Base-by-base conservation (phyloP, 2,888 invertebrate genomes). In the Lycia hirtaria region DNA sequence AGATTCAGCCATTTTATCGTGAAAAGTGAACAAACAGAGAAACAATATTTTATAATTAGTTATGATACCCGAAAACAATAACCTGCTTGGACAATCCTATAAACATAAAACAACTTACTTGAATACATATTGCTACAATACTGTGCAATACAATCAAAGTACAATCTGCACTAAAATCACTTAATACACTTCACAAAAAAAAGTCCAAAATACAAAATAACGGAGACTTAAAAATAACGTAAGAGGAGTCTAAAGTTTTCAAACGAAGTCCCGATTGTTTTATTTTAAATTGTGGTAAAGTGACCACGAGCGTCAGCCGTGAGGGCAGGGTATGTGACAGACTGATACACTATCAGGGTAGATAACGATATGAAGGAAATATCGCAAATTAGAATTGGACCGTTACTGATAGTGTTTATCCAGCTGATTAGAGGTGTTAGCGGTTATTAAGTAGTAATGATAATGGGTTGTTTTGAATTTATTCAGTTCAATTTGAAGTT, bases 81-180 rank as follows among this genome's bases (percentile, higher is more conserved):
- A 24, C 14, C n/a, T n/a, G n/a, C n/a, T n/a, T n/a, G n/a, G n/a
- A n/a, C n/a, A n/a, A n/a, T n/a, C n/a, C n/a, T n/a, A n/a, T n/a
- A n/a, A n/a, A n/a, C n/a, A n/a, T n/a, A n/a, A n/a, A n/a, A n/a
- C n/a, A n/a, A 73, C 77, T 78, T 65, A 77, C 78, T 76, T 5
- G 76, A 70, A 72, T 75, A 74, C 78, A 78, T 78, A 62, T 43
- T 69, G 35, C n/a, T 12, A 14, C 10, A 62, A 40, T 69, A 37
- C n/a, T 12, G 15, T 7, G 1, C 1, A 41, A 30, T 6, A 37
- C 17, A 17, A 35, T 5, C 7, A 5, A 24, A 17, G 0, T 32
- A 4, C 4, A 17, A 2, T n/a, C n/a, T n/a, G n/a, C 2, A 24
- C 1, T 24, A 12, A 14, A 28, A 41, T 14, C 1, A 19, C 7